phyloP scores from a whole-genome alignment of 2,888 invertebrate genomes.

The Papilio gigon region DNA sequence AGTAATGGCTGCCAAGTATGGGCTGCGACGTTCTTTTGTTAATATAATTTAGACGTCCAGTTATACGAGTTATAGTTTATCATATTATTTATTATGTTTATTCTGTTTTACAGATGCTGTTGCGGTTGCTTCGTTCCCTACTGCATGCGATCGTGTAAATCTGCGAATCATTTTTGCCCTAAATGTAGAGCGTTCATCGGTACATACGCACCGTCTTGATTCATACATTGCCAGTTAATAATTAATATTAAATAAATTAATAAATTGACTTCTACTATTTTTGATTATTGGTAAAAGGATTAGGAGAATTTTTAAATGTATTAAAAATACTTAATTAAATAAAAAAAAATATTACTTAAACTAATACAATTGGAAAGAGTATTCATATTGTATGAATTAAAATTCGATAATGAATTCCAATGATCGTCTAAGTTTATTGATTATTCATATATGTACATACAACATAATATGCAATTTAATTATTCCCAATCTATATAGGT shows the following conservation, averaged over 20 bases:
- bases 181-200: conserved; percentile 74
- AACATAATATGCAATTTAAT: conserved; percentile 1
- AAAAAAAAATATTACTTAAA: too few relatives aligned
- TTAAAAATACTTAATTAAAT: not conserved
- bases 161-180: conserved; percentile 81
- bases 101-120: conserved; percentile 68
- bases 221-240: not conserved
- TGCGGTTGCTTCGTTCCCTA: conserved; percentile 77
- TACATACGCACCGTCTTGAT: conserved; percentile 69
- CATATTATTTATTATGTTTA: not conserved
- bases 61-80: not conserved
- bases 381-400: not conserved
- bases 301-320: not conserved
- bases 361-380: not conserved
- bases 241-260: not conserved
- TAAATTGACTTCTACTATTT: not conserved
- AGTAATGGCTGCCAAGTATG: not conserved
- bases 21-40: not conserved
- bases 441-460: not conserved
- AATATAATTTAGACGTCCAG: not conserved
- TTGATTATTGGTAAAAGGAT: not conserved
- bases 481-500: not conserved
- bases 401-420: not conserved
- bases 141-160: conserved; percentile 80
- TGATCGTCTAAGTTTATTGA: not conserved